Percentiles rank a stretch among this genome's conserved stretches.
These are phyloP conservation scores for Orbicella faveolata DNA, from an alignment of 64 coral and sea anemone genomes.

Conservation along the genomic window DNA sequence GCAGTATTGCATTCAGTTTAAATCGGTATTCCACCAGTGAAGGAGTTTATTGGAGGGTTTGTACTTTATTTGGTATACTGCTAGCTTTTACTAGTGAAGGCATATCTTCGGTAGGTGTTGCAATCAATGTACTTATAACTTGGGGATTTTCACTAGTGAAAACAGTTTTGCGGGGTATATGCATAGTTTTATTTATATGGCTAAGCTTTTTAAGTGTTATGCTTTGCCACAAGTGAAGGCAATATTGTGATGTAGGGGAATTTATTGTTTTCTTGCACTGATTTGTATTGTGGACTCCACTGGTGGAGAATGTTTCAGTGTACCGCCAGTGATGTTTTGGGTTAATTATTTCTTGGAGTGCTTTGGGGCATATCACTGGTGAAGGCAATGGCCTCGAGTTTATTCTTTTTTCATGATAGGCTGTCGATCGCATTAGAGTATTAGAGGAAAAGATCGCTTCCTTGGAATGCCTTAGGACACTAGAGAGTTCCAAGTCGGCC, in stretches of 20 bases:
- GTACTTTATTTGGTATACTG: too few species aligned
- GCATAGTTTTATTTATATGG: too few species aligned
- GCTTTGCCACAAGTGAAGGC: not conserved
- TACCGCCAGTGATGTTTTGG: not conserved
- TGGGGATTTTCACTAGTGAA: too few species aligned
- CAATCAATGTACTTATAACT: too few species aligned
- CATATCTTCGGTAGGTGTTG: too few species aligned
- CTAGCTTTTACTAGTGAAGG: too few species aligned
- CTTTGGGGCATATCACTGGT: not conserved
- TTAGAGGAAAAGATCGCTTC: not conserved
- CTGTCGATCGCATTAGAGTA: not conserved
- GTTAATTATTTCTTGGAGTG: not conserved
- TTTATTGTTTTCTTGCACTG: too few species aligned
- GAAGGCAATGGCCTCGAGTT: not conserved
- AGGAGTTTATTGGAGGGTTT: too few species aligned
- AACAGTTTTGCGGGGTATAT: too few species aligned
- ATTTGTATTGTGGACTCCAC: not conserved
- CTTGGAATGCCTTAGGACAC: conserved; percentile 8
- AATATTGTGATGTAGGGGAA: not conserved
- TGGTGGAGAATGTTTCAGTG: not conserved
- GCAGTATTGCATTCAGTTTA: too few species aligned
- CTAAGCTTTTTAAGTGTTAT: too few species aligned
- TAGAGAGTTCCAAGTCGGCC: conserved; percentile 9
- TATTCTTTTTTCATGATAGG: conserved; percentile 6
- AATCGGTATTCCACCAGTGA: too few species aligned